Conservation (phyloP, 2,113 vertebrate species). For the Baryphthengus martii region DNA sequence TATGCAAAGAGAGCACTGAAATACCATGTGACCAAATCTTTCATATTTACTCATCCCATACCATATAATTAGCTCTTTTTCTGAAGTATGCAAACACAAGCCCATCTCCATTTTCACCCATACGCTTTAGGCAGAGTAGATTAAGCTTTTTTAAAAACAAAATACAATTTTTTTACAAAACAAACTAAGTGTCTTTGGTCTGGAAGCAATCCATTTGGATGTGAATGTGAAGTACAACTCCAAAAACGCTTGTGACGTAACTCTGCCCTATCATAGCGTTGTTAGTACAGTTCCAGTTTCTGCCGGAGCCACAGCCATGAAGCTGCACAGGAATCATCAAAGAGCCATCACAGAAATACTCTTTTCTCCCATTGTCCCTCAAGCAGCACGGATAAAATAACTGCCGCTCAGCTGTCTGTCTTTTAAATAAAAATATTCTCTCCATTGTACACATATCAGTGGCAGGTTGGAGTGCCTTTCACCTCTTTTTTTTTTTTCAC, state of each 20-base stretch:
- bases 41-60: neutral
- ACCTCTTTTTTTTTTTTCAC: conserved; percentile 56
- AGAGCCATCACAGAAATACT: conserved; percentile 59
- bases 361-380: conserved; percentile 49
- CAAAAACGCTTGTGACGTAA: conserved; percentile 36
- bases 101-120: neutral
- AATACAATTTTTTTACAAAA: neutral
- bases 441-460: conserved; percentile 25
- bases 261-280: conserved; percentile 13
- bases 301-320: conserved; percentile 39
- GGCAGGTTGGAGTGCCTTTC: conserved; percentile 42
- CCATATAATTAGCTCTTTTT: neutral
- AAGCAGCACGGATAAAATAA: conserved; percentile 69
- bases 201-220: conserved; percentile 67
- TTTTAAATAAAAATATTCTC: conserved; percentile 69
- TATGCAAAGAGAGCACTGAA: neutral
- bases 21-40: neutral
- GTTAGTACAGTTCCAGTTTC: conserved; percentile 54
- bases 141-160: too few relatives aligned
- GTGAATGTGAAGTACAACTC: conserved; percentile 22
- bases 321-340: conserved; percentile 11
- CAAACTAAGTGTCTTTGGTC: conserved; percentile 31
- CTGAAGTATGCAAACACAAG: neutral
- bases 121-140: neutral
- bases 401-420: conserved; percentile 58